A percentile compares a stretch with the other conserved stretches of the same genome.
These are phyloP conservation scores for Acropternis orthonyx DNA, from an alignment of 2,797 vertebrate species.

Conservation along the genomic window DNA sequence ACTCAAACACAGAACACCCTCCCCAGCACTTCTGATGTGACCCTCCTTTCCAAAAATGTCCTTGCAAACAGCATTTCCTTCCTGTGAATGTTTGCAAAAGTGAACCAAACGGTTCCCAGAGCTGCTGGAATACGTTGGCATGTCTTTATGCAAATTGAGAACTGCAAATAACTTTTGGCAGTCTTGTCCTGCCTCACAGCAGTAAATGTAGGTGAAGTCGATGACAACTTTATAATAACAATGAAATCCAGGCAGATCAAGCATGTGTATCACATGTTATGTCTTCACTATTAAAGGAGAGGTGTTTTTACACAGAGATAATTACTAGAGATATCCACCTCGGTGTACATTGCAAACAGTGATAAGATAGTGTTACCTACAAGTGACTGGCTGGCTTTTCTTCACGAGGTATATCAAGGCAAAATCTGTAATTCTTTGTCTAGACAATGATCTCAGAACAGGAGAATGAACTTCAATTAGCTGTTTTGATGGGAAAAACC, in stretches of 20 bases:
- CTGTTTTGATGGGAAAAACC: not conserved
- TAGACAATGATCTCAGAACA: slow-evolving; percentile 62
- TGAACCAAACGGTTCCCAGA: fast-evolving
- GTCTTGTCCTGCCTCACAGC: not conserved
- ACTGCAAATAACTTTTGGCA: not conserved
- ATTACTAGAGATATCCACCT: not conserved
- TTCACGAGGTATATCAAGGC: not conserved
- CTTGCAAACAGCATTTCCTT: not conserved
- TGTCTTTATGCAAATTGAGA: not conserved
- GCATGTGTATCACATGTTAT: not conserved
- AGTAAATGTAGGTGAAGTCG: not conserved
- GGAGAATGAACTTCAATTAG: slow-evolving; percentile 46
- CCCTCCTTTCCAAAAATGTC: not conserved
- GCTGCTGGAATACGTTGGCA: not conserved
- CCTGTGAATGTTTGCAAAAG: not conserved
- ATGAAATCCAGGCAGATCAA: not conserved
- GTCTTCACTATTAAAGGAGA: not conserved
- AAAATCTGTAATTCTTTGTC: slow-evolving; percentile 58
- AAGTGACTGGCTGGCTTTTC: not conserved
- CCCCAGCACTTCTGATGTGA: not conserved
- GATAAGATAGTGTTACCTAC: slow-evolving; percentile 32
- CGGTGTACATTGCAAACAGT: not conserved
- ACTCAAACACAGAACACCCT: fast-evolving
- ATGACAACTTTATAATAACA: slow-evolving; percentile 9
- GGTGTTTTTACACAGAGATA: slow-evolving; percentile 5